Percentiles rank a stretch among this genome's conserved stretches.
Conservation (phyloP, 2,888 invertebrate genomes). For the Vandiemenella viatica region DNA sequence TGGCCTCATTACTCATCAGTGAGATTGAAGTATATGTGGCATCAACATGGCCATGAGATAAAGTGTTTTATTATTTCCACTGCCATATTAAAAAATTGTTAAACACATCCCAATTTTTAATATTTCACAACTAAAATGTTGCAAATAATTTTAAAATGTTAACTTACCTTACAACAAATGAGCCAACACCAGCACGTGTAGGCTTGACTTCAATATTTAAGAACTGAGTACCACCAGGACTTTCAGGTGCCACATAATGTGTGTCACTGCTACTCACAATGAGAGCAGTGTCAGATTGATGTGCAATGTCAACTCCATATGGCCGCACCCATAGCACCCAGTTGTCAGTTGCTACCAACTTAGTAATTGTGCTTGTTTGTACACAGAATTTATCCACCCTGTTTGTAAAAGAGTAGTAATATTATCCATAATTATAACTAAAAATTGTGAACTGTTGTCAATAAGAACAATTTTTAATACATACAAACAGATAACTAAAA, state of each 20-base stretch:
- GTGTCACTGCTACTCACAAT: slow-evolving; percentile 45
- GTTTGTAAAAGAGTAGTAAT: slow-evolving; percentile 25
- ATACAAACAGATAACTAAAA: neutral
- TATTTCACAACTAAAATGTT: too few relatives aligned
- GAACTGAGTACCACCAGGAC: slow-evolving; percentile 57
- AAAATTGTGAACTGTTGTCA: too few relatives aligned
- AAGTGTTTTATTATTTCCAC: too few relatives aligned
- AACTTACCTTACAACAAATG: slow-evolving; percentile 40
- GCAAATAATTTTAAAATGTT: too few relatives aligned
- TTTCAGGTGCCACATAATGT: slow-evolving; percentile 21
- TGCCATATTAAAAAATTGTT: too few relatives aligned
- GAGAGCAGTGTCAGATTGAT: slow-evolving; percentile 63
- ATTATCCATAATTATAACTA: too few relatives aligned
- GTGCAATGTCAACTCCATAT: slow-evolving; percentile 55
- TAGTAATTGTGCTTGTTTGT: slow-evolving; percentile 48
- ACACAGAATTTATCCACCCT: slow-evolving; percentile 61
- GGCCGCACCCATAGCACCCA: slow-evolving; percentile 76
- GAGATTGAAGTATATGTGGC: too few relatives aligned
- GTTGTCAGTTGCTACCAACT: slow-evolving; percentile 62
- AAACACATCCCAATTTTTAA: too few relatives aligned
- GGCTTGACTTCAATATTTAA: slow-evolving; percentile 65
- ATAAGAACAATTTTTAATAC: slow-evolving; percentile 7
- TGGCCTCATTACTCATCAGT: too few relatives aligned
- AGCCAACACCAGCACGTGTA: slow-evolving; percentile 37
- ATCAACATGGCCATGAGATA: too few relatives aligned